Evolutionary conservation across 2,113 vertebrate species (phyloP).

Genomic region (Bagarius yarrelli): DNA sequence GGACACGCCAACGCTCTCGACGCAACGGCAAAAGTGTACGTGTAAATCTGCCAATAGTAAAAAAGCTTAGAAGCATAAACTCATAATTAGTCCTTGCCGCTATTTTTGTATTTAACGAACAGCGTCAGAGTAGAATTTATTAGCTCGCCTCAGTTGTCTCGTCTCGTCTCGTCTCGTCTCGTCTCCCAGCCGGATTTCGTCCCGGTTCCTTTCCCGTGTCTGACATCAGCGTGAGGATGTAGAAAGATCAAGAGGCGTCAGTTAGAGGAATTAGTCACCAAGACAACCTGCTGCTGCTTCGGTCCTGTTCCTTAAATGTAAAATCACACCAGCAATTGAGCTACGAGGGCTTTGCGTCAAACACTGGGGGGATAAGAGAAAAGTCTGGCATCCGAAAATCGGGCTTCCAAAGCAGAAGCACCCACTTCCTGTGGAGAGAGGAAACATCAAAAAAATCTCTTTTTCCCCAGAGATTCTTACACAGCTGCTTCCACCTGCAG

Average conservation of each 20-base stretch:
- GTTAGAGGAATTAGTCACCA: constrained; percentile 20
- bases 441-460: background rate
- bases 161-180: background rate
- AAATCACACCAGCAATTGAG: background rate
- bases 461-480: constrained; percentile 49
- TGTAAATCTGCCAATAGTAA: no score
- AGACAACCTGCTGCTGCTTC: constrained; percentile 29
- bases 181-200: background rate
- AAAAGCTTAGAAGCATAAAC: no score
- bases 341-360: constrained; percentile 17
- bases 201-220: background rate
- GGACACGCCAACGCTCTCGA: no score
- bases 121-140: no score
- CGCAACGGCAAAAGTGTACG: no score
- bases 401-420: background rate
- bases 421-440: constrained; percentile 50
- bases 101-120: no score
- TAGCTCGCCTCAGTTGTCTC: background rate
- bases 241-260: constrained; percentile 23
- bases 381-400: no score
- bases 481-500: constrained; percentile 68
- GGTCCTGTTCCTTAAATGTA: background rate
- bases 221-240: constrained; percentile 20
- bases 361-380: background rate
- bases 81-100: no score